Conservation (phyloP, 2,113 vertebrate species). For the Regulus satrapa region DNA sequence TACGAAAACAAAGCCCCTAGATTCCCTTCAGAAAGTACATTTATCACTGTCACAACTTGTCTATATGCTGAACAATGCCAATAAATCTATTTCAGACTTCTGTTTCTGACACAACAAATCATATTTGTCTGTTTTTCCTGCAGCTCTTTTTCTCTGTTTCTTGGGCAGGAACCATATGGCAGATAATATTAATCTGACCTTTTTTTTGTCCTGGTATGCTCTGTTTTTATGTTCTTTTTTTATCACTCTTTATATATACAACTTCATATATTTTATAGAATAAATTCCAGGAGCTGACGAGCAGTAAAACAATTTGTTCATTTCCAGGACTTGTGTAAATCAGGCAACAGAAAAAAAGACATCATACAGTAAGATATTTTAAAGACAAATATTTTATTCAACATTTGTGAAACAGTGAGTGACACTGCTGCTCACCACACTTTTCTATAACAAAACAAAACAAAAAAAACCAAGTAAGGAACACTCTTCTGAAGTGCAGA, state of each 20-base stretch:
- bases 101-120: not conserved
- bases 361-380: not conserved
- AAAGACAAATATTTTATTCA: not conserved
- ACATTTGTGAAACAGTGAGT: not conserved
- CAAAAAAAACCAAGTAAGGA: not conserved
- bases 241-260: not conserved
- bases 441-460: not conserved
- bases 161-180: not conserved
- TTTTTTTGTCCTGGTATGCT: not conserved
- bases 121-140: not conserved
- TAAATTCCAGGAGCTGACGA: not conserved
- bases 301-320: not conserved
- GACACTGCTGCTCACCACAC: not conserved
- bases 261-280: no score
- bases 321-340: not conserved
- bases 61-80: not conserved
- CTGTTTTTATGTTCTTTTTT: not conserved
- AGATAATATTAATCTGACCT: constrained; percentile 8
- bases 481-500: not conserved
- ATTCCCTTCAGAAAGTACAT: not conserved
- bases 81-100: not conserved
- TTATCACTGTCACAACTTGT: not conserved
- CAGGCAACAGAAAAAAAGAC: not conserved
- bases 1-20: not conserved
- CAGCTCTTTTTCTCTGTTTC: not conserved